Percentiles rank a stretch among this genome's conserved stretches.
Evolutionary conservation across 2,113 vertebrate species (phyloP).

Genomic region (Carassius carassius): DNA sequence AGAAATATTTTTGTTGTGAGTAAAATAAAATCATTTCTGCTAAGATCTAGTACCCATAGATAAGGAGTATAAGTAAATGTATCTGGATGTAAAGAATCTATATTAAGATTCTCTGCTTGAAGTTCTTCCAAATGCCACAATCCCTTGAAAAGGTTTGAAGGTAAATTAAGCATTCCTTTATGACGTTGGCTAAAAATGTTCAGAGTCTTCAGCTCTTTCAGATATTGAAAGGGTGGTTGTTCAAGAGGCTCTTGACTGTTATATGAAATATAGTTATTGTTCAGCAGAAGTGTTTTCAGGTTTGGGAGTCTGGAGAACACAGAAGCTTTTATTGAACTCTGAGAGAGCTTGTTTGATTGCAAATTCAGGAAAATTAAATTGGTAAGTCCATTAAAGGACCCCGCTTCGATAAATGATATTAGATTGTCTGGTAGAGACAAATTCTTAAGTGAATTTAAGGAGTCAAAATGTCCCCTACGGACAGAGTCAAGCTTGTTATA

Average conservation of each 20-base stretch:
- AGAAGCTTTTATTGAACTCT: neutral
- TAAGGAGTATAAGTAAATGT: conserved; percentile 65
- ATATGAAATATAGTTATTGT: conserved; percentile 64
- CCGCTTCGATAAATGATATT: conserved; percentile 40
- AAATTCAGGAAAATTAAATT: conserved; percentile 11
- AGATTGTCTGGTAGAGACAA: conserved; percentile 65
- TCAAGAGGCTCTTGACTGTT: neutral
- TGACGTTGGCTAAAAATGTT: conserved; percentile 58
- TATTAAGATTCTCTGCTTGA: conserved; percentile 51
- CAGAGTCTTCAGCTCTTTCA: conserved; percentile 62
- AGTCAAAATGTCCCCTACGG: neutral
- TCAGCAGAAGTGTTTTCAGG: conserved; percentile 63
- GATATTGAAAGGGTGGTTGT: conserved; percentile 60
- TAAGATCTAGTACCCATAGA: conserved; percentile 65
- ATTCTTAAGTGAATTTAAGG: conserved; percentile 53
- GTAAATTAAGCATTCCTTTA: conserved; percentile 49
- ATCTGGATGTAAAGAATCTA: conserved; percentile 53
- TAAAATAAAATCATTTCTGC: conserved; percentile 60
- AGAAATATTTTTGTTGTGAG: conserved; percentile 62
- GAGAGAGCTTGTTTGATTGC: conserved; percentile 34
- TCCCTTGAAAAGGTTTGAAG: conserved; percentile 68
- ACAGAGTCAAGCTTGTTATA: conserved; percentile 63
- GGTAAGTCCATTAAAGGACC: neutral
- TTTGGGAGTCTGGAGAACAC: conserved; percentile 63
- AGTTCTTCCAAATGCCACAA: conserved; percentile 64